A percentile compares a stretch with the other conserved stretches of the same genome.
Conservation (phyloP, 1,140 invertebrate genomes). For the Drosophila quadrilineata region DNA sequence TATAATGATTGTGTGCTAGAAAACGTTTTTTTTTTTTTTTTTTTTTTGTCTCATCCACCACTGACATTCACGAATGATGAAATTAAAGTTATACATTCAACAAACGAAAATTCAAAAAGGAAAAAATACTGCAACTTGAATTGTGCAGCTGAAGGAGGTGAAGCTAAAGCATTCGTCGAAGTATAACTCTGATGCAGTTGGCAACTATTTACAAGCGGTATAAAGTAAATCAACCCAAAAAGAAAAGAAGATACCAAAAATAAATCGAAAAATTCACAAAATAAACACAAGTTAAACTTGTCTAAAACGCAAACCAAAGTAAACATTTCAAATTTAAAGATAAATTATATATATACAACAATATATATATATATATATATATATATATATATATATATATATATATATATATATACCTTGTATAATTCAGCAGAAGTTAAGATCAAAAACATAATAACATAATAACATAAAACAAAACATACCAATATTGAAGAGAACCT, state of each 20-base stretch:
- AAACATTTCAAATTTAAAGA: slow-evolving; percentile 35
- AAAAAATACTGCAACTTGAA: slow-evolving; percentile 16
- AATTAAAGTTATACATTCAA: neutral
- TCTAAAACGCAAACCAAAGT: slow-evolving; percentile 20
- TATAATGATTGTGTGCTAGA: too few relatives aligned
- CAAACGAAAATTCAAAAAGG: neutral
- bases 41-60: slow-evolving; percentile 8
- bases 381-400: neutral
- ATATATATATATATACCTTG: slow-evolving; percentile 5
- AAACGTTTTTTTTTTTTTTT: too few relatives aligned
- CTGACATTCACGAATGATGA: neutral
- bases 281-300: slow-evolving; percentile 24
- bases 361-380: neutral
- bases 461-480: slow-evolving; percentile 40
- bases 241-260: neutral
- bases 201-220: slow-evolving; percentile 44
- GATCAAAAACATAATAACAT: neutral
- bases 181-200: slow-evolving; percentile 33
- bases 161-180: too few relatives aligned
- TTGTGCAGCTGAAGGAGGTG: neutral
- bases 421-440: neutral
- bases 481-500: too few relatives aligned
- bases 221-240: slow-evolving; percentile 14
- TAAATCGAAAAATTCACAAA: neutral
- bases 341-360: too few relatives aligned